phyloP scores from a whole-genome alignment of 2,113 vertebrate species.

The Spea multiplicata region DNA sequence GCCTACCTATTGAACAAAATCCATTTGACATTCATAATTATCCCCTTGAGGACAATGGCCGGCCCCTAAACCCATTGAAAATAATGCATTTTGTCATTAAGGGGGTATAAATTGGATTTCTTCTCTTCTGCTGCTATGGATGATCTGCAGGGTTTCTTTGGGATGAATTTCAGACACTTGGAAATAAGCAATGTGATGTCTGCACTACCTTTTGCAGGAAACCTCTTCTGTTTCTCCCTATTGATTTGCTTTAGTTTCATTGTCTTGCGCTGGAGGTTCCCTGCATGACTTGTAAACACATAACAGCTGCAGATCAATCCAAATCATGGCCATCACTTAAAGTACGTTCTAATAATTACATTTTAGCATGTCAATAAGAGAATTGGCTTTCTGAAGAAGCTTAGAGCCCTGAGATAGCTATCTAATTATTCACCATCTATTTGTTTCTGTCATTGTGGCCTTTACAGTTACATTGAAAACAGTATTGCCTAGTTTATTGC shows the following conservation, averaged over 20 bases:
- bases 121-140: conserved; percentile 2
- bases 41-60: no score
- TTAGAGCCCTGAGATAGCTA: no score
- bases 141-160: conserved; percentile 31
- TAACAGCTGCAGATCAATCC: conserved; percentile 59
- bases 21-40: conserved; percentile 48
- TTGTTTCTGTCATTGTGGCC: no score
- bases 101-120: conserved; percentile 44
- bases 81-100: no score
- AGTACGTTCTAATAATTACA: conserved; percentile 14
- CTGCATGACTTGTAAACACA: conserved; percentile 53
- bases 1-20: conserved; percentile 52
- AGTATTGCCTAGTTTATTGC: no score
- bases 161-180: not conserved
- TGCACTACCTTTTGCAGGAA: conserved; percentile 53
- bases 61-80: no score
- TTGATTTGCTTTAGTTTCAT: no score
- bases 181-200: conserved; percentile 50
- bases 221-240: conserved; percentile 47
- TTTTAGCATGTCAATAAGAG: conserved; percentile 47
- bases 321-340: conserved; percentile 52
- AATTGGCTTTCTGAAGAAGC: not conserved
- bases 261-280: conserved; percentile 52
- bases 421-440: no score
- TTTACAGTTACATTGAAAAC: no score